Evolutionary conservation across 2,113 vertebrate genomes (phyloP).

Genomic region (Microcebus lehilahytsara): DNA sequence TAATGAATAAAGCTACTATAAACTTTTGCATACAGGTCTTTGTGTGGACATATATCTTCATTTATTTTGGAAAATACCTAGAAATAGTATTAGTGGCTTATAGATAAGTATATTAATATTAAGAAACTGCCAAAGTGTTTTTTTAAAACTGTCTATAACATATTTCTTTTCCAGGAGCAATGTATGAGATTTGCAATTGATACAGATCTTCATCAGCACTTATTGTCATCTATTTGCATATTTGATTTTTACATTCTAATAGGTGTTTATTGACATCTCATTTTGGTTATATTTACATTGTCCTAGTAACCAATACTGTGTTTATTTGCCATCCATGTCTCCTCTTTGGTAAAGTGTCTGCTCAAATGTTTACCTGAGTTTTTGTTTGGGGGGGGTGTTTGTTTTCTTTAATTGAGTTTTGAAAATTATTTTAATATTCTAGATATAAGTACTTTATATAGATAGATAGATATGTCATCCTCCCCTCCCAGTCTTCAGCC

Average conservation of each 20-base stretch:
- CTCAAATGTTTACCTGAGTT: neutral
- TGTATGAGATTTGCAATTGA: neutral
- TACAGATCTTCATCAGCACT: neutral
- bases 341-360: neutral
- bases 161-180: neutral
- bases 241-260: neutral
- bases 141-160: neutral
- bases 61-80: neutral
- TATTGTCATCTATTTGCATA: too few relatives aligned
- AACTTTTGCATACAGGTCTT: neutral
- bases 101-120: neutral
- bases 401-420: neutral
- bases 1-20: neutral
- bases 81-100: neutral
- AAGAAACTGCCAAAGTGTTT: neutral
- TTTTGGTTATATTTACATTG: neutral
- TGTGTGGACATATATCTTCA: neutral
- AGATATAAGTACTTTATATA: neutral
- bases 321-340: neutral
- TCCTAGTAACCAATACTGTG: neutral
- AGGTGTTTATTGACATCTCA: neutral
- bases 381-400: neutral
- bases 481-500: neutral
- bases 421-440: neutral
- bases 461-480: neutral